A percentile compares a stretch with the other conserved stretches of the same genome.
Evolutionary conservation across 2,888 invertebrate genomes (phyloP).

Genomic region (Orchesellides sinensis): DNA sequence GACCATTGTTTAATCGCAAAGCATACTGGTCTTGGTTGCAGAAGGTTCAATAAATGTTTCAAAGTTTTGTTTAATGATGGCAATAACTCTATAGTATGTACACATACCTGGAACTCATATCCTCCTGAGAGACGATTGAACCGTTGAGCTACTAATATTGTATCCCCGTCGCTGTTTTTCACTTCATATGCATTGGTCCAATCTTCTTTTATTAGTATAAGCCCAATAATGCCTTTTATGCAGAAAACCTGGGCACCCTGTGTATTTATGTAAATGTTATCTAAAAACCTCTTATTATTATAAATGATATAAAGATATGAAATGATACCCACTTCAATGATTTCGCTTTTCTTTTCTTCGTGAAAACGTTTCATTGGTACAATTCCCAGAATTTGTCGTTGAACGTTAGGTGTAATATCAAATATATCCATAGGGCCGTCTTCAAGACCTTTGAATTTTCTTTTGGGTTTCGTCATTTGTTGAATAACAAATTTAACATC

Average conservation of each 20-base stretch:
- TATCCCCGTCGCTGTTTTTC: constrained; percentile 62
- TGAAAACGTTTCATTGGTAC: constrained; percentile 41
- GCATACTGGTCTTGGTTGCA: too few relatives aligned
- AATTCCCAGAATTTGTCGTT: constrained; percentile 64
- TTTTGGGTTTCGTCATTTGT: constrained; percentile 66
- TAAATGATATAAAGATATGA: neutral
- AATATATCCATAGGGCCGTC: constrained; percentile 67
- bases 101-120: constrained; percentile 69
- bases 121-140: constrained; percentile 67
- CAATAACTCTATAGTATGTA: neutral
- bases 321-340: constrained; percentile 33
- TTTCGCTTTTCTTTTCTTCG: constrained; percentile 27
- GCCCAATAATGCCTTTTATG: constrained; percentile 60
- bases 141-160: constrained; percentile 60
- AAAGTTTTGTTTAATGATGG: neutral
- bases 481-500: constrained; percentile 61
- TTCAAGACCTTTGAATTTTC: constrained; percentile 51
- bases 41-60: neutral
- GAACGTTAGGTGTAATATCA: constrained; percentile 42
- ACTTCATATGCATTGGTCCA: constrained; percentile 65
- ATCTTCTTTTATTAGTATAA: constrained; percentile 60
- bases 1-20: too few relatives aligned
- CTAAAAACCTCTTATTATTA: neutral
- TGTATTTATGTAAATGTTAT: neutral
- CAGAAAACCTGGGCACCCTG: constrained; percentile 61